Evolutionary conservation across 2,113 vertebrate species (phyloP).

Genomic region (Xenus cinereus): DNA sequence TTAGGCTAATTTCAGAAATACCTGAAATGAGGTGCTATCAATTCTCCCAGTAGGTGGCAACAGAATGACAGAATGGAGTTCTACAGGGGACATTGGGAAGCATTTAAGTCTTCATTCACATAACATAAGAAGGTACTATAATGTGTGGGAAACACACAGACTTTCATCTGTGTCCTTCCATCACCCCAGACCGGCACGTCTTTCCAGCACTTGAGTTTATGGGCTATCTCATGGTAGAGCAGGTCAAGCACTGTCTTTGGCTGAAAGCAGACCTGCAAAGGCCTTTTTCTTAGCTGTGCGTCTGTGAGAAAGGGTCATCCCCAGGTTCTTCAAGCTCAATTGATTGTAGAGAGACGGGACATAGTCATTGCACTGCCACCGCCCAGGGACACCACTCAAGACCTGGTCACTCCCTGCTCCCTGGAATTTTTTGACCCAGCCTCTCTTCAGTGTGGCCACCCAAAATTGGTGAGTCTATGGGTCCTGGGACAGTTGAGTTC

Average conservation of each 20-base stretch:
- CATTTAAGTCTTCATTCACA: neutral
- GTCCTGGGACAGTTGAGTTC: neutral
- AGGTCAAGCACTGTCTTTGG: neutral
- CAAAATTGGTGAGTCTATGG: neutral
- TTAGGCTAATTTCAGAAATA: neutral
- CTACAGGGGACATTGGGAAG: neutral
- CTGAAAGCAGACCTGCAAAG: neutral
- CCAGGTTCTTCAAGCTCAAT: neutral
- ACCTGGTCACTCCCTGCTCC: neutral
- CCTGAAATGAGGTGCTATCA: neutral
- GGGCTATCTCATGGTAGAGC: neutral
- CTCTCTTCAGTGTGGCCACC: neutral
- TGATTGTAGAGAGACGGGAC: neutral
- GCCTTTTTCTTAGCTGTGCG: neutral
- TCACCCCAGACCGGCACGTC: too few relatives aligned
- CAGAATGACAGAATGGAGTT: neutral
- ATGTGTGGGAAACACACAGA: neutral
- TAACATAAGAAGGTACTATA: neutral
- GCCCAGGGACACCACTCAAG: neutral
- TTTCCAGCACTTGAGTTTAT: neutral
- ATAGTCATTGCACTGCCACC: neutral
- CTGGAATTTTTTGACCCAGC: neutral
- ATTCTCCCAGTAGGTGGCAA: constrained; percentile 19
- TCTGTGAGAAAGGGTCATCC: neutral
- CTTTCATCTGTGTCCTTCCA: neutral